Evolutionary conservation across 2,113 vertebrate genomes (phyloP).

Genomic region (Struthidea cinerea): DNA sequence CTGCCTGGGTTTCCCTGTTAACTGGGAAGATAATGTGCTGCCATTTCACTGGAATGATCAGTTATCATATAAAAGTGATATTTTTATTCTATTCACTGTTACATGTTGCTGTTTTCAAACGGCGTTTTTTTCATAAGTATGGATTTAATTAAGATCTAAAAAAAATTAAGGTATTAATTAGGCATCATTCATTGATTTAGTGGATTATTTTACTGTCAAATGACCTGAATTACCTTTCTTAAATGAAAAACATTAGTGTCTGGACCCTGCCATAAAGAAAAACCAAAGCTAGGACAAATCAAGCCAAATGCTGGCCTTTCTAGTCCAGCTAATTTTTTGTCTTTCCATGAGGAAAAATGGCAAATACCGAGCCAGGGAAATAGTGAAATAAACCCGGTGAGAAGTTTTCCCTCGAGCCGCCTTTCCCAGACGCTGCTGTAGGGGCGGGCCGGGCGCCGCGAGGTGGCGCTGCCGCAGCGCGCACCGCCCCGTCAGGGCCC

Average conservation of each 20-base stretch:
- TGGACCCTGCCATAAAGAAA: not conserved
- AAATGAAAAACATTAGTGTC: not conserved
- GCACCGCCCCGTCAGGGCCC: no score
- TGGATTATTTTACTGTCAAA: not conserved
- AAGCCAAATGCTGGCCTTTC: not conserved
- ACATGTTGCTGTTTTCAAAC: not conserved
- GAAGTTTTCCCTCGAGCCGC: no score
- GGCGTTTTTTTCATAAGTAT: not conserved
- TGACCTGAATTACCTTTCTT: not conserved
- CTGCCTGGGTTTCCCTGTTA: not conserved
- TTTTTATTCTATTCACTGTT: not conserved
- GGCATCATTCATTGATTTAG: not conserved
- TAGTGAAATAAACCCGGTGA: fast-evolving
- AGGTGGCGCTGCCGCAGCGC: not conserved
- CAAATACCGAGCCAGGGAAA: not conserved
- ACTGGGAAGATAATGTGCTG: not conserved
- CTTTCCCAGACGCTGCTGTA: not conserved
- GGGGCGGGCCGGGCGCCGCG: fast-evolving
- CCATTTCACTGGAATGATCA: not conserved
- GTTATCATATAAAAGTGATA: not conserved
- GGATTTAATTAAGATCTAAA: not conserved
- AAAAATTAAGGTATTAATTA: not conserved
- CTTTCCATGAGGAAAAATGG: not conserved
- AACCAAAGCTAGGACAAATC: not conserved
- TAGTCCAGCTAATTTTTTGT: not conserved